A percentile compares a stretch with the other conserved stretches of the same genome.
phyloP scores from a whole-genome alignment of 2,888 invertebrate genomes.

The Dorcus parallelipipedus region DNA sequence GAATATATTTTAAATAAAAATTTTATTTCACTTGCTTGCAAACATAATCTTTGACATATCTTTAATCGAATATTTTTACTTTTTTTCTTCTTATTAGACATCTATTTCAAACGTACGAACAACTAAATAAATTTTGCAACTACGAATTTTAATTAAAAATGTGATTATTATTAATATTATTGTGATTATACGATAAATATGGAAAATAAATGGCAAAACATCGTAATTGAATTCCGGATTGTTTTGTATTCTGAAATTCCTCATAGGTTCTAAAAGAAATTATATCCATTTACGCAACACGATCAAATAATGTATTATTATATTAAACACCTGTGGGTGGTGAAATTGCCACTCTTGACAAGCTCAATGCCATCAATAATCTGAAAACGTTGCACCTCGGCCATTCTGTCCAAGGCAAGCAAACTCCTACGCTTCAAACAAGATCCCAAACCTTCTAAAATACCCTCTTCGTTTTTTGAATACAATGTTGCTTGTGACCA shows the following conservation, averaged over 20 bases:
- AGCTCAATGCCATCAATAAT: conserved; percentile 63
- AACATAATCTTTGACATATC: no score
- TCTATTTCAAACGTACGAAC: background rate
- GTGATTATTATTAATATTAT: no score
- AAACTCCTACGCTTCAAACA: conserved; percentile 57
- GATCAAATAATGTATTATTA: background rate
- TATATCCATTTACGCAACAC: no score
- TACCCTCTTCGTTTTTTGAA: background rate
- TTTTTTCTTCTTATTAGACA: background rate
- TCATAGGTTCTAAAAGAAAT: background rate
- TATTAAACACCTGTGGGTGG: conserved; percentile 26
- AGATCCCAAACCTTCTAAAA: conserved; percentile 27
- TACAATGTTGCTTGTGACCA: background rate
- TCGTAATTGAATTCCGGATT: background rate
- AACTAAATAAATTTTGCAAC: no score
- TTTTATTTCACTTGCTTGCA: no score
- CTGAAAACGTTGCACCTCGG: conserved; percentile 60
- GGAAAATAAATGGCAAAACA: background rate
- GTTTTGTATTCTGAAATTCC: background rate
- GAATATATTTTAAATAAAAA: no score
- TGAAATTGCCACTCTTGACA: conserved; percentile 54
- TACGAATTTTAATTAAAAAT: background rate
- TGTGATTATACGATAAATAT: background rate
- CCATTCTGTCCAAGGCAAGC: conserved; percentile 58
- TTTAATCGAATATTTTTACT: no score